Percentiles rank a stretch among this genome's conserved stretches.
These are phyloP conservation scores for Lasioglossum pauxillum DNA, from an alignment of 2,888 invertebrate species.

Conservation along the genomic window DNA sequence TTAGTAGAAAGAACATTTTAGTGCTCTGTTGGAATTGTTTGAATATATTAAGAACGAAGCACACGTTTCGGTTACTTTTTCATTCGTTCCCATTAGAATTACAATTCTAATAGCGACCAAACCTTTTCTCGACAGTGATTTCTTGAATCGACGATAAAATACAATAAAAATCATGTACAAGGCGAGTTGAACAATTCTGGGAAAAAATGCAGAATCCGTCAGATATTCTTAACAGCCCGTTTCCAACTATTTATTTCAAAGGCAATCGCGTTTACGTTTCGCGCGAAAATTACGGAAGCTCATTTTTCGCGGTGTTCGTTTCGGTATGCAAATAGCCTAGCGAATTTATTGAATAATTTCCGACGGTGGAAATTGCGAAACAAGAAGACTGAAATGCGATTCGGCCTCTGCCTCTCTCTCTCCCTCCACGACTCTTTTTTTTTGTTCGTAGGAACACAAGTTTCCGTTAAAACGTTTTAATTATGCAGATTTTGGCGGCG, in stretches of 20 bases:
- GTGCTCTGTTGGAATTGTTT: not conserved
- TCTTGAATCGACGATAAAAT: no score
- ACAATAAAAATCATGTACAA: no score
- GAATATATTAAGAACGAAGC: not conserved
- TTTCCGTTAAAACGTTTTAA: slow-evolving; percentile 3
- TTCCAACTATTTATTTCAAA: not conserved
- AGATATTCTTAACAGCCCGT: not conserved
- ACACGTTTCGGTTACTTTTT: no score
- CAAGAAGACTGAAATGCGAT: not conserved
- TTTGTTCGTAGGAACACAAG: not conserved
- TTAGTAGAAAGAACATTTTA: not conserved
- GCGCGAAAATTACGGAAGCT: not conserved
- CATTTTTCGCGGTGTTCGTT: not conserved
- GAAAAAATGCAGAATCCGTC: not conserved
- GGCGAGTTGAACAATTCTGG: not conserved
- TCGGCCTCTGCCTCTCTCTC: not conserved
- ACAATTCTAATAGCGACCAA: no score
- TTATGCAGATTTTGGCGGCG: not conserved
- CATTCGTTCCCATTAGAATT: no score
- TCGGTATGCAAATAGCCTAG: not conserved
- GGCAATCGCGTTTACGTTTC: not conserved
- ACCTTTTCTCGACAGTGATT: no score
- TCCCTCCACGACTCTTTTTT: not conserved
- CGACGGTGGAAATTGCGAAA: not conserved
- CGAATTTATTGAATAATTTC: not conserved